Evolutionary conservation across 2,888 invertebrate species (phyloP), one percentile per base, ranked within the genome.

Genomic region (Perithous albicinctus): DNA sequence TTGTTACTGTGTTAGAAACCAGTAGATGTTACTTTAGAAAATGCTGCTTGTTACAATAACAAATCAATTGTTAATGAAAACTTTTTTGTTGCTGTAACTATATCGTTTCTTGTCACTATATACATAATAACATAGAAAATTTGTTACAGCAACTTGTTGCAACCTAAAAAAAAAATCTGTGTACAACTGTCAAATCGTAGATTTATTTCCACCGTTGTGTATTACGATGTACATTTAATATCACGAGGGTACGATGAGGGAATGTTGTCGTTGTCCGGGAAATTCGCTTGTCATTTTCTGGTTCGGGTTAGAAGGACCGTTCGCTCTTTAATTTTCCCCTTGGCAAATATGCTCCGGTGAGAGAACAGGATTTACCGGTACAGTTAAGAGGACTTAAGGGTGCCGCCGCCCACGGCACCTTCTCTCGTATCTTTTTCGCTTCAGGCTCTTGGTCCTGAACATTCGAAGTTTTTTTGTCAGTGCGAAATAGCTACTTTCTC

Each of bases 301-400:
- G 35, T 56, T n/a, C 41, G 69, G 56, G 29, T 59, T 20, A 18
- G 18, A 77, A 72, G 43, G 48, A 56, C 48, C 48, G 35, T 41
- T 76, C 54, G 67, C 54, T 18, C 67, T 69, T 69, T 48, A 67
- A 72, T 66, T 48, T 12, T 67, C 29, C 54, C 48, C 26, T 64
- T 54, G 67, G 70, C 29, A 10, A 15, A 59, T 35, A 15, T 32
- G 15, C 59, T 6, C 32, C 8, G 29, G 48, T 29, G 29, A 63
- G 64, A 35, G 64, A 41, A 77, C 41, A 18, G 63, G 63, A 74
- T 48, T 48, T 38, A 51, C 61, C 63, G 38, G 18, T 63, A 64
- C 35, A 35, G 38, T 43, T 38, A 56, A 70, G 54, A 70, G 66
- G 32, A 56, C 41, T 15, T 41, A 41, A 54, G 70, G 70, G 70